Percentiles rank a stretch among this genome's conserved stretches.
These are phyloP conservation scores for Amphiprion clarkii DNA, from an alignment of 2,797 vertebrate species.

Conservation along the genomic window DNA sequence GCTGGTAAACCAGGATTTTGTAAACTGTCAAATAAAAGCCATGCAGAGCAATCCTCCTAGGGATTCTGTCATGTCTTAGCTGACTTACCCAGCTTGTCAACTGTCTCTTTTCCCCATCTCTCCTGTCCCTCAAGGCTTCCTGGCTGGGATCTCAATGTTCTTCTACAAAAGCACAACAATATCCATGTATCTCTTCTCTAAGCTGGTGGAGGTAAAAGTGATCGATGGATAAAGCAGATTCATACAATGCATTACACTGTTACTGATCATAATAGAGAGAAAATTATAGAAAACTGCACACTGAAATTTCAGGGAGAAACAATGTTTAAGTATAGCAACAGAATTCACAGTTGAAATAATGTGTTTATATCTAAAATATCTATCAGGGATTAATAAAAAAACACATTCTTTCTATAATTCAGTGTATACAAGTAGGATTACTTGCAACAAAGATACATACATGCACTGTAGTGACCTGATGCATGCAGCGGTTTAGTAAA, in stretches of 20 bases:
- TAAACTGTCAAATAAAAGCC: conserved; percentile 24
- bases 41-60: neutral
- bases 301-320: neutral
- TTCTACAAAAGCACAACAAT: conserved; percentile 99
- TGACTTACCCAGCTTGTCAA: conserved; percentile 1
- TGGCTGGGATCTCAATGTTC: conserved; percentile 98
- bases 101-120: conserved; percentile 5
- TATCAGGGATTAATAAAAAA: too few species aligned
- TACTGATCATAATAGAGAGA: neutral
- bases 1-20: conserved; percentile 86
- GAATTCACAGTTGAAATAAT: too few species aligned
- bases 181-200: conserved; percentile 98
- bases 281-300: neutral
- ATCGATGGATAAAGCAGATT: neutral
- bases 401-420: too few species aligned
- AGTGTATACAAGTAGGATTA: neutral
- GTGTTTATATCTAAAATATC: too few species aligned
- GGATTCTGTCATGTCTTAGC: neutral
- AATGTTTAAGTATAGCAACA: neutral
- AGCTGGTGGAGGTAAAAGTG: conserved; percentile 94
- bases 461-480: neutral
- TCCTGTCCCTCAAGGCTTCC: conserved; percentile 86
- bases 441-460: neutral
- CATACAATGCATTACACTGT: neutral
- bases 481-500: neutral